Evolutionary conservation across 2,797 vertebrate species (phyloP), one percentile per base, ranked within the genome.

Genomic region (Arrhamphus sclerolepis): DNA sequence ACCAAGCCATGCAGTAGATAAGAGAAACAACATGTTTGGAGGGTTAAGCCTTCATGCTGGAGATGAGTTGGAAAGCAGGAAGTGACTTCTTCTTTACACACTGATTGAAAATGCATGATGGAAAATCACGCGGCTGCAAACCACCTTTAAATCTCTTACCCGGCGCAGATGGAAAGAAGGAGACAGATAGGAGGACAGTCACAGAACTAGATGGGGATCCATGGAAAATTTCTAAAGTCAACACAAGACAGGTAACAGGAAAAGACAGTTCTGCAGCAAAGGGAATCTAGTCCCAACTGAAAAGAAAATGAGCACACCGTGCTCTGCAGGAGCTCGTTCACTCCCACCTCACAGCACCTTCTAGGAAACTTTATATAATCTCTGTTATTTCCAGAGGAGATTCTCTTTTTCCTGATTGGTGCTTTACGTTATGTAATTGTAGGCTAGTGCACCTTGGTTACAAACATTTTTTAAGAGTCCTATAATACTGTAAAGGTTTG

Each of bases 11-110:
- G n/a, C n/a, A n/a, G n/a, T n/a, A 34, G 13, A 10, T 34, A 9
- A 34, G 9, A 3, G 10, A 34, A 34, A 13, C 13, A 13, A 39
- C 17, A 42, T 48, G n/a, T 44, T 56, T 7, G 20, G 18, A 49
- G 60, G 8, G 19, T 48, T 50, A 42, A 59, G 49, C 9, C 11
- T 63, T 47, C 6, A 52, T n/a, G 16, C n/a, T n/a, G n/a, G 40
- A 52, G 14, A 74, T 55, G 49, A 61, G 55, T 49, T 38, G 59
- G 65, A 38, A 75, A 77, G 77, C 77, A 86, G 82, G 74, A 84
- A 87, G 66, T 52, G 4, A 38, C 34, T 50, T 41, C 10, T 50
- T 41, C 10, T 55, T 48, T 21, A 44, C 31, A 28, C 28, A 13
- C 29, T 18, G 39, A 56, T 41, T 7, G 13, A 56, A 55, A 64